Evolutionary conservation across 2,113 vertebrate genomes (phyloP), one percentile per base, ranked within the genome.

Genomic region (Atractosteus spatula): DNA sequence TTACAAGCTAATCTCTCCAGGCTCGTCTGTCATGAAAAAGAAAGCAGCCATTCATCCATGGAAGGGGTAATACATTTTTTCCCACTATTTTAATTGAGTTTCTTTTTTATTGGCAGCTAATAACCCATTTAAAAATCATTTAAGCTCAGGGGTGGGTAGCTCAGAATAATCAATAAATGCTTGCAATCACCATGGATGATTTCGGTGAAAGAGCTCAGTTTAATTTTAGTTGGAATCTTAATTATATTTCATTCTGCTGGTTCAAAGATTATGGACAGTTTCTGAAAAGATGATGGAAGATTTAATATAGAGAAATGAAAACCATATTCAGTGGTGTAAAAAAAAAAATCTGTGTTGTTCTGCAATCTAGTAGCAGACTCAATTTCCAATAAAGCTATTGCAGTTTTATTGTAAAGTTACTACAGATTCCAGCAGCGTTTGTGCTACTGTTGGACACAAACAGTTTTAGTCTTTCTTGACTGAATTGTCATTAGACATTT

Each of bases 161-260:
- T 47, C 10, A 13, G 64, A 47, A 66, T 66, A 66, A 66, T 66
- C 64, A 45, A 66, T 16, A 66, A 47, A 45, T 7, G 47, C 42
- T 47, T 16, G 45, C 45, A 66, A 44, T 66, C 42, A 66, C 7
- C 12, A 13, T n/a, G 41, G 64, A 66, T 47, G 43, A 66, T 42
- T 66, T 47, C 3, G 45, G 43, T 44, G 64, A 66, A 44, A 44
- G 11, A 66, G 64, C 42, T 44, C 45, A 42, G 64, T 66, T 66
- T 66, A 66, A 66, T 66, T 66, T 66, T 66, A 45, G 64, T 44
- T 66, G 11, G 12, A 45, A 42, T 6, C 64, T 66, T 66, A 66
- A 66, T 66, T 66, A 66, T 66, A 12, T 66, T 45, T 66, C 64
- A 66, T 44, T 66, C 4, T 66, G 3, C 43, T 47, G 64, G 64